Evolutionary conservation across 1,140 invertebrate species (phyloP).

Genomic region (Sinonovacula constricta): DNA sequence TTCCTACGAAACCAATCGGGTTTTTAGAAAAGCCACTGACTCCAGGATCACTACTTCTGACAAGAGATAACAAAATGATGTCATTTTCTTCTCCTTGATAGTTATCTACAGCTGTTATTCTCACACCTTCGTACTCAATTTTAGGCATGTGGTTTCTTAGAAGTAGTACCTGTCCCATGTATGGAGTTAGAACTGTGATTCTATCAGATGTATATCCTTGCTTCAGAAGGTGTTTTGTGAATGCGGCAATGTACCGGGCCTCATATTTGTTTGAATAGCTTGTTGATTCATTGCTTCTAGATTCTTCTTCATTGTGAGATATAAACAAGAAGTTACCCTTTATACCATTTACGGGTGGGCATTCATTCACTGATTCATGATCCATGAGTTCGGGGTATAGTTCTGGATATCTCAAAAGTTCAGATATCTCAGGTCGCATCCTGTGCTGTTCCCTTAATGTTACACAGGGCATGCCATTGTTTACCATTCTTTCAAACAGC

Average conservation of each 20-base stretch:
- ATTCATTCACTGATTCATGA: constrained; percentile 65
- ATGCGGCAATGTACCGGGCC: constrained; percentile 67
- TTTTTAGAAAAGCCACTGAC: constrained; percentile 61
- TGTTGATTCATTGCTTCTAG: constrained; percentile 65
- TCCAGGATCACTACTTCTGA: constrained; percentile 83
- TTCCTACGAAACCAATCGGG: constrained; percentile 87
- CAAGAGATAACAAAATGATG: constrained; percentile 90
- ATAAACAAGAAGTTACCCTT: constrained; percentile 76
- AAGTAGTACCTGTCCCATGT: constrained; percentile 74
- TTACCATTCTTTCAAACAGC: constrained; percentile 78
- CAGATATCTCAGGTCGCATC: constrained; percentile 75
- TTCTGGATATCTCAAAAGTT: constrained; percentile 71
- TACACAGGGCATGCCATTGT: constrained; percentile 72
- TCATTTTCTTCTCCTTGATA: constrained; percentile 88
- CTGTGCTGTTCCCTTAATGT: constrained; percentile 68
- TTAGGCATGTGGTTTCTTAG: constrained; percentile 73
- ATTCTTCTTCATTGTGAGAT: constrained; percentile 72
- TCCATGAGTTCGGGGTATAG: constrained; percentile 77
- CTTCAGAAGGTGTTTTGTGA: constrained; percentile 75
- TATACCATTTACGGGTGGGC: constrained; percentile 74
- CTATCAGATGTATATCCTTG: constrained; percentile 73
- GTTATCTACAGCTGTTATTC: constrained; percentile 87
- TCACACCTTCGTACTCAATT: constrained; percentile 60
- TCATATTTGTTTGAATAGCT: constrained; percentile 76
- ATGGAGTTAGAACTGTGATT: constrained; percentile 78